Percentiles rank a stretch among this genome's conserved stretches.
phyloP scores from a whole-genome alignment of 2,113 vertebrate genomes.

The Dicrurus megarhynchus region DNA sequence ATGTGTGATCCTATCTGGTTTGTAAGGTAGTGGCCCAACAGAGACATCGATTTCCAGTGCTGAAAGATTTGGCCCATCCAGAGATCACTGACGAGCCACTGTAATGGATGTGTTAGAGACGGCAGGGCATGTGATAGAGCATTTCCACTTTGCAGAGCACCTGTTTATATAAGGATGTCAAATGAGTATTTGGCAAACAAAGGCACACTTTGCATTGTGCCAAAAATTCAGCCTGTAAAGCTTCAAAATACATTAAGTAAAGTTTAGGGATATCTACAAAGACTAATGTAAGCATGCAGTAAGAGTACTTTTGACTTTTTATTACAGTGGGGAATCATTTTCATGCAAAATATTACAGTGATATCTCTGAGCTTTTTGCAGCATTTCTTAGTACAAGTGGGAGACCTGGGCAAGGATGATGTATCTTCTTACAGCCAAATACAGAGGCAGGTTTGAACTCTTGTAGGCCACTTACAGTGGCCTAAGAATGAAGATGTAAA shows the following conservation, averaged over 20 bases:
- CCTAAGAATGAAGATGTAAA: neutral
- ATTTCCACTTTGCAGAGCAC: neutral
- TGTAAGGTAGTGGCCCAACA: neutral
- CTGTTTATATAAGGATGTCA: neutral
- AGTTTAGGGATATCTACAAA: neutral
- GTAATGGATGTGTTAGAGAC: rapidly evolving
- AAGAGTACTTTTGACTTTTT: neutral
- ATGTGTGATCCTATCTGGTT: neutral
- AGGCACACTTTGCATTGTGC: neutral
- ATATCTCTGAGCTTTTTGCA: neutral
- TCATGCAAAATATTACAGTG: neutral
- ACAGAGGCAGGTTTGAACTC: neutral
- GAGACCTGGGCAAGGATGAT: neutral
- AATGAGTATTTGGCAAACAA: neutral
- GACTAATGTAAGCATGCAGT: neutral
- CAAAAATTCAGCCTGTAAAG: neutral
- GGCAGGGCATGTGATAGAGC: neutral
- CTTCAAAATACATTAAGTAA: neutral
- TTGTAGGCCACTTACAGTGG: neutral
- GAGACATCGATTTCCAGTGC: neutral
- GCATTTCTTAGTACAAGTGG: neutral
- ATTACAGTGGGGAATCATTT: neutral
- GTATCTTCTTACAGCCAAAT: neutral
- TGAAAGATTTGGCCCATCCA: neutral
- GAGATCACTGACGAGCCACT: neutral